Conservation (phyloP, 2,797 vertebrate species). For the Schizopygopsis malacanthus region DNA sequence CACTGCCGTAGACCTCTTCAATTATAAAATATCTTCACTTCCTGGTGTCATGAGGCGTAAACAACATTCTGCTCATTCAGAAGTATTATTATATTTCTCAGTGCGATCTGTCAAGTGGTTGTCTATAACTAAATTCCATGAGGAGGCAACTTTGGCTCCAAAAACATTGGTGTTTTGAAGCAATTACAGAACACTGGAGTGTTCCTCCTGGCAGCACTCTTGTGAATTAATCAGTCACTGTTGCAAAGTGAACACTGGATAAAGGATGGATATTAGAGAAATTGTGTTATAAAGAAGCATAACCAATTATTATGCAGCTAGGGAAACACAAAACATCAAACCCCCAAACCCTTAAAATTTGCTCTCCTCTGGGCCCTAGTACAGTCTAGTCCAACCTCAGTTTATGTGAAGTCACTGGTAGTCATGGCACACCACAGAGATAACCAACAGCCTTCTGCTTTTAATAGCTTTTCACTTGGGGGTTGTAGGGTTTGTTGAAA, state of each 20-base stretch:
- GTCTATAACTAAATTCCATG: slow-evolving; percentile 8
- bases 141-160: slow-evolving; percentile 6
- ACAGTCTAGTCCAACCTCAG: slow-evolving; percentile 15
- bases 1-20: not conserved
- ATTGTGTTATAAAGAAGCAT: not conserved
- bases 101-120: not conserved
- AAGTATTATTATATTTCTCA: slow-evolving; percentile 13
- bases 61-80: not conserved
- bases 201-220: slow-evolving; percentile 7
- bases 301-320: slow-evolving; percentile 11
- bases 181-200: slow-evolving; percentile 15
- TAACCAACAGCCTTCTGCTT: slow-evolving; percentile 48
- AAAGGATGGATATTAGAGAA: slow-evolving; percentile 15
- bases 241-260: slow-evolving; percentile 7
- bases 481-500: slow-evolving; percentile 42
- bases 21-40: not conserved
- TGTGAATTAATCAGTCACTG: slow-evolving; percentile 6
- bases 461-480: slow-evolving; percentile 46
- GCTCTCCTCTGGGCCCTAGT: slow-evolving; percentile 28
- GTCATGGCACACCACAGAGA: slow-evolving; percentile 32
- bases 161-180: slow-evolving; percentile 1
- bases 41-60: not conserved
- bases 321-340: slow-evolving; percentile 10
- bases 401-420: slow-evolving; percentile 43
- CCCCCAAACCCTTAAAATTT: not conserved